Evolutionary conservation across 2,888 invertebrate species (phyloP).

Genomic region (Athrips mouffetella): DNA sequence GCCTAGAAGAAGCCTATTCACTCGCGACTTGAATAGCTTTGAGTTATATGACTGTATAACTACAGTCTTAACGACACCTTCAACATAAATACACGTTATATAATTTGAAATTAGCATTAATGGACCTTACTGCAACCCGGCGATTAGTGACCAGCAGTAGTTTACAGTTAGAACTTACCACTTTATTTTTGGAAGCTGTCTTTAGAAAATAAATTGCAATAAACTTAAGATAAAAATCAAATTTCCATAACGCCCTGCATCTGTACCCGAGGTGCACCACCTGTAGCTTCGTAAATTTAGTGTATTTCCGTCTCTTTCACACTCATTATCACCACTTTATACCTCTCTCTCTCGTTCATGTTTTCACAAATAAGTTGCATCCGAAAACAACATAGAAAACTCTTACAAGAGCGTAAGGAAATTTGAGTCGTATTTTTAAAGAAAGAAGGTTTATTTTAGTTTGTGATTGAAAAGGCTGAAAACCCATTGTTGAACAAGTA

Average conservation of each 20-base stretch:
- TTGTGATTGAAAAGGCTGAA: slow-evolving; percentile 30
- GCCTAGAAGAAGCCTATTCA: too few relatives aligned
- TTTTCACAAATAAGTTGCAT: slow-evolving; percentile 77
- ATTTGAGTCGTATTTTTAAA: slow-evolving; percentile 30
- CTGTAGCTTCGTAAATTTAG: slow-evolving; percentile 78
- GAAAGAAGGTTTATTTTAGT: slow-evolving; percentile 35
- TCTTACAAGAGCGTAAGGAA: slow-evolving; percentile 34
- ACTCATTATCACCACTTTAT: slow-evolving; percentile 30
- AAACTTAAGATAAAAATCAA: background rate
- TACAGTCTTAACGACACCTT: too few relatives aligned
- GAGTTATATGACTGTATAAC: too few relatives aligned
- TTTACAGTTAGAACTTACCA: too few relatives aligned
- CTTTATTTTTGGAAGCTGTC: too few relatives aligned
- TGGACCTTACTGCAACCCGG: too few relatives aligned
- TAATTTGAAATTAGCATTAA: too few relatives aligned
- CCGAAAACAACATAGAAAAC: slow-evolving; percentile 77
- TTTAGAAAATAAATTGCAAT: too few relatives aligned
- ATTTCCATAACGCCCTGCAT: slow-evolving; percentile 38
- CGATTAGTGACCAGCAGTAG: too few relatives aligned
- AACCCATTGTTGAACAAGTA: slow-evolving; percentile 64
- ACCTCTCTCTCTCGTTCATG: slow-evolving; percentile 55
- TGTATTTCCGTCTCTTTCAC: slow-evolving; percentile 54
- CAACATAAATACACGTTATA: too few relatives aligned
- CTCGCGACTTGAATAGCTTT: too few relatives aligned
- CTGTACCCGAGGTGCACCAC: slow-evolving; percentile 73